Base-by-base conservation (phyloP, 2,888 invertebrate genomes). In the Odontomyia ornata region DNA sequence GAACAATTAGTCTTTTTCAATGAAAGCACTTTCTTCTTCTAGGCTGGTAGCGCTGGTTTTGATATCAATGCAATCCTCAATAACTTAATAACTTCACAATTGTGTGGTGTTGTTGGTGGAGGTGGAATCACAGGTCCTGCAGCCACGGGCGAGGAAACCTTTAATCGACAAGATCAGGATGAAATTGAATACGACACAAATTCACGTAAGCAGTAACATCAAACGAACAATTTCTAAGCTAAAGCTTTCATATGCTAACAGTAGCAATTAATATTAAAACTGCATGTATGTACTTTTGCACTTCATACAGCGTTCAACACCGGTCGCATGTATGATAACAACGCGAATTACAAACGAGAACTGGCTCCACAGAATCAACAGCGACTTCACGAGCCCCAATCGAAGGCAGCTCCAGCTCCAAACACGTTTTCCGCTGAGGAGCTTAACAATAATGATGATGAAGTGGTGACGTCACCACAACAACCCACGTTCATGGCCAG, bases 401-500 rank as follows among this genome's bases (percentile, higher is more conserved):
- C 46, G 69, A 7, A 5, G 15, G 60, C 56, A 9, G 72, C 60
- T 73, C 73, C 73, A 73, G 73, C 73, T 73, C 73, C 57, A 73
- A 73, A 73, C 73, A 43, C 73, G 73, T 73, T 73, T 69, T 47
- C 69, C 69, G 47, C 15, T 43, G 73, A 60, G 73, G 73, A 73
- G 73, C 73, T 73, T 57, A 57, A 30, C 28, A 27, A 23, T 43
- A 30, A 73, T 36, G 56, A 52, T 36, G 56, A 52, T 52, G 56
- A 72, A n/a, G 11, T 13, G 60, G 15, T 57, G 43, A 73, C 73
- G 73, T 47, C 73, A 73, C 28, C 73, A 11, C 57, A 57, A 57
- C 30, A 23, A 23, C 57, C 72, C 27, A 23, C 21, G 57, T 25
- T 57, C 36, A 30, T 30, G 13, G 67, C 43, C 30, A 52, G 9